Evolutionary conservation across 2,113 vertebrate species (phyloP), one percentile per base, ranked within the genome.

Genomic region (Catharus minimus): DNA sequence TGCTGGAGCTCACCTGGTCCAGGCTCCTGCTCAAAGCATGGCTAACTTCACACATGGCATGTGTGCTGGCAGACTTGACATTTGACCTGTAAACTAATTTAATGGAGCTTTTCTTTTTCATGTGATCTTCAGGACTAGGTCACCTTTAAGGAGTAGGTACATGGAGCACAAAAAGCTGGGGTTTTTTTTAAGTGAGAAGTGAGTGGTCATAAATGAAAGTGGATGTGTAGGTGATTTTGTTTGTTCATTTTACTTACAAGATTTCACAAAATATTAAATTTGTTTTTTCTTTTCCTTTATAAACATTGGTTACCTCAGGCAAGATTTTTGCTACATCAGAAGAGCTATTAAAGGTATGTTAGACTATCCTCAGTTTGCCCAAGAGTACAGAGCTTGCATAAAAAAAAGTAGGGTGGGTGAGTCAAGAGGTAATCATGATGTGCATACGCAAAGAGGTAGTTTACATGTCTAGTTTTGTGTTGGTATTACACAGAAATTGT

Each of bases 251-350:
- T 21, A 47, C 5, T 27, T 13, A 50, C 1, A 61, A 15, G 2
- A 71, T 60, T 79, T 89, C 61, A n/a, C n/a, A 20, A 86, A 46
- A 3, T 32, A n/a, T 93, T 90, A 53, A 2, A 71, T 66, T 80
- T 9, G 11, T 72, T 1, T 10, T 30, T 3, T n/a, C 17, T n/a
- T 52, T 47, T 41, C 1, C 4, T 79, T 89, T 46, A 64, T 52
- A 96, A 92, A 26, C 79, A 86, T 78, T 96, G 24, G 97, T 96
- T 90, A 61, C 57, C 62, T 95, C 88, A 23, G 91, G 88, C 49
- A 91, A 97, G 52, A 91, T 94, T 84, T 97, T 96, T 81, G 67
- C 84, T 67, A 41, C 78, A 41, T 94, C 94, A 44, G 95, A 97
- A 91, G 95, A 97, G 71, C 75, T 96, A 18, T 50, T 96, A 82